Evolutionary conservation across 2,797 vertebrate species (phyloP).

Genomic region (Cuniculus paca): DNA sequence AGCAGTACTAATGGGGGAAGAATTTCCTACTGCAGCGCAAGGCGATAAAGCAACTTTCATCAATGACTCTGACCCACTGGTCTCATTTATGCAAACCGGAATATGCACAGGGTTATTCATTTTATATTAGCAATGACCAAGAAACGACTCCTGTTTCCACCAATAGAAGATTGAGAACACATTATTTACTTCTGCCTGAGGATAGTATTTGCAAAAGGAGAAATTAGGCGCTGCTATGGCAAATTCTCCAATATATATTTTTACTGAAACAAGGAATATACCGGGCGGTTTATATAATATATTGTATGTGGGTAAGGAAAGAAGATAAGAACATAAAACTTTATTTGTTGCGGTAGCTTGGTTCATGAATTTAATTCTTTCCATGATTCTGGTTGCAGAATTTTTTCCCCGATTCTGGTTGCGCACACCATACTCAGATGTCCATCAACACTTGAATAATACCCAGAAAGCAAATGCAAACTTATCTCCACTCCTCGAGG

Average conservation of each 20-base stretch:
- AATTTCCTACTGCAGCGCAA: not conserved
- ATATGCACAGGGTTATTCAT: not conserved
- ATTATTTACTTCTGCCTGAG: not conserved
- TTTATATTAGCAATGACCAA: not conserved
- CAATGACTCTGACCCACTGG: not conserved
- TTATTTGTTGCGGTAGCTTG: not conserved
- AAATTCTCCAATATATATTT: not conserved
- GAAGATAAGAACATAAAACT: not conserved
- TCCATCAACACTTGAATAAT: too few species aligned
- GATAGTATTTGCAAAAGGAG: not conserved
- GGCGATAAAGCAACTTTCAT: not conserved
- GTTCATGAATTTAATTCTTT: not conserved
- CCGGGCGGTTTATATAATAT: not conserved
- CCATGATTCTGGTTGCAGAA: not conserved
- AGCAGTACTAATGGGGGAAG: not conserved
- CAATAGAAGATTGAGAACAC: not conserved
- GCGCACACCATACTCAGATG: not conserved
- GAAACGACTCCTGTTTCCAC: not conserved
- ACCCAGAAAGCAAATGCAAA: too few species aligned
- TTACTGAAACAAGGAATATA: not conserved
- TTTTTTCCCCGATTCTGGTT: not conserved
- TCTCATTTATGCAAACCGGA: not conserved
- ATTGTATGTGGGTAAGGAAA: not conserved
- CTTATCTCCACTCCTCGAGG: too few species aligned
- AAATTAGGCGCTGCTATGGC: not conserved